Conservation (phyloP, 2,797 vertebrate genomes). For the Bothrops alternatus region DNA sequence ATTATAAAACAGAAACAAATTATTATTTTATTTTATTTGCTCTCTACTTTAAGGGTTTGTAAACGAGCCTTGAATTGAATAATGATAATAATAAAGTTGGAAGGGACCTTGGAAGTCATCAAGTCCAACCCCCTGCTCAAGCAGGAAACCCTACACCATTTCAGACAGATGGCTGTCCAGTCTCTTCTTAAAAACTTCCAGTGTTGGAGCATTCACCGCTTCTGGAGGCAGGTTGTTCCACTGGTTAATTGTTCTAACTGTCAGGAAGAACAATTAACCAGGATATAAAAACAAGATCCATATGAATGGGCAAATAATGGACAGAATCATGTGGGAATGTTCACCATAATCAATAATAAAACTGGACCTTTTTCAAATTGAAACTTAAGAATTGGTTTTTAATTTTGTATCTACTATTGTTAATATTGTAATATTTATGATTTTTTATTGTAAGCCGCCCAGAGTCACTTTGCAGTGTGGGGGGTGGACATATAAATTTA, state of each 20-base stretch:
- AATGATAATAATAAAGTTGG: too few species aligned
- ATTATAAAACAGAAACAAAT: background rate
- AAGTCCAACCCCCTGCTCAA: too few species aligned
- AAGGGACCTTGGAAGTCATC: too few species aligned
- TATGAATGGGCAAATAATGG: background rate
- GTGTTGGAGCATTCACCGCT: too few species aligned
- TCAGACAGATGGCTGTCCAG: too few species aligned
- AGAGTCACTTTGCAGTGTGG: background rate
- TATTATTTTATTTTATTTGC: background rate
- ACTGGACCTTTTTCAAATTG: background rate
- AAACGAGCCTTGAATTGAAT: background rate
- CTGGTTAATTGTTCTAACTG: too few species aligned
- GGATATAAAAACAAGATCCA: background rate
- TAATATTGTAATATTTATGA: background rate
- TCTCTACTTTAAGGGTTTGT: background rate
- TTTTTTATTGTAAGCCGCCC: background rate
- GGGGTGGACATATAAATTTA: background rate
- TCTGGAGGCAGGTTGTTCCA: too few species aligned
- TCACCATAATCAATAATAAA: background rate
- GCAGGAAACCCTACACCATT: too few species aligned
- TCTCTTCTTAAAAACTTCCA: too few species aligned
- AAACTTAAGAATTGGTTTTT: background rate
- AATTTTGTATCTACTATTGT: background rate
- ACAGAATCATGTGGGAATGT: background rate
- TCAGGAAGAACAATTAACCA: too few species aligned